phyloP scores from a whole-genome alignment of 2,888 invertebrate genomes.

The Cantharis nigra region DNA sequence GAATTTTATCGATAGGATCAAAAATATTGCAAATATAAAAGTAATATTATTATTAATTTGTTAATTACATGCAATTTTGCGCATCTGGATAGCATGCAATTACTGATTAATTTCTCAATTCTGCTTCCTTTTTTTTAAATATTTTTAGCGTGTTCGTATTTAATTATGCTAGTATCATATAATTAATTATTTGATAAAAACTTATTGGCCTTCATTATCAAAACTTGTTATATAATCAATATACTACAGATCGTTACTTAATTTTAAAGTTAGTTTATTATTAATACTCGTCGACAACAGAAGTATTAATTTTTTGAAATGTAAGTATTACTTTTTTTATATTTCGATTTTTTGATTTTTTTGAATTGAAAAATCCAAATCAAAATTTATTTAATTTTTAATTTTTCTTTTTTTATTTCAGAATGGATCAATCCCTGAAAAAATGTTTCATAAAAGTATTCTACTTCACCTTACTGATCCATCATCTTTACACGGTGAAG shows the following conservation, averaged over 20 bases:
- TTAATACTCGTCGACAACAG: background rate
- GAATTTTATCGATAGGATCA: too few relatives aligned
- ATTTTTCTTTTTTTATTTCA: background rate
- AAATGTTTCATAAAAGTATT: background rate
- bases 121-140: background rate
- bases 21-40: too few relatives aligned
- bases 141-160: background rate
- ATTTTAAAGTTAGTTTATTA: background rate
- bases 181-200: background rate
- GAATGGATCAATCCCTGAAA: background rate
- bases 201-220: background rate
- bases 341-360: background rate
- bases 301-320: background rate
- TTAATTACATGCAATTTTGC: too few relatives aligned
- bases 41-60: too few relatives aligned
- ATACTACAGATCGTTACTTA: background rate
- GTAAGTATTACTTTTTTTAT: background rate
- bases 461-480: background rate
- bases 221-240: background rate
- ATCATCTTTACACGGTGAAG: constrained; percentile 7
- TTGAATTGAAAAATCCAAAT: too few relatives aligned
- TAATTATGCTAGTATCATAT: background rate
- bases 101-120: background rate
- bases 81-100: background rate
- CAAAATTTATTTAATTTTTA: too few relatives aligned